A percentile compares a stretch with the other conserved stretches of the same genome.
Conservation (phyloP, 2,797 vertebrate species). For the Spinus pinus region DNA sequence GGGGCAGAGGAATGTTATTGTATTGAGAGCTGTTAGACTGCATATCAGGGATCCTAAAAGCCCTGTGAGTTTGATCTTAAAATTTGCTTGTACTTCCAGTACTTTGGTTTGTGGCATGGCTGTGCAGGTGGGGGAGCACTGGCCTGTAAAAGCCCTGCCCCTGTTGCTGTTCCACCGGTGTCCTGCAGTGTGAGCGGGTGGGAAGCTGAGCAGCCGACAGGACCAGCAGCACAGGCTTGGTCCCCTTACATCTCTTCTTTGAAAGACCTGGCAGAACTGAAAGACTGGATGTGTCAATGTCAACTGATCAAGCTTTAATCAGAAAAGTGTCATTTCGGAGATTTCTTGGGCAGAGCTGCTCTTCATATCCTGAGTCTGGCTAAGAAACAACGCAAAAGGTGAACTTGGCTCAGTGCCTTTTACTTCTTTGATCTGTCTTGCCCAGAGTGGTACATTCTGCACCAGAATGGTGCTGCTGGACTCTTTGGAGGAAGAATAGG, state of each 20-base stretch:
- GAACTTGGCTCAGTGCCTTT: neutral
- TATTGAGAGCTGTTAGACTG: neutral
- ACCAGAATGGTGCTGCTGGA: neutral
- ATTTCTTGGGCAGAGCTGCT: neutral
- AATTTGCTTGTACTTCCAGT: neutral
- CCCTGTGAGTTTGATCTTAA: neutral
- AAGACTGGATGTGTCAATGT: neutral
- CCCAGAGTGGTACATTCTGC: neutral
- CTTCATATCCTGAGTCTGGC: neutral
- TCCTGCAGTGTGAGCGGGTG: rapidly evolving
- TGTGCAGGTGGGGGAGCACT: neutral
- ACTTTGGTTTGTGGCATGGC: neutral
- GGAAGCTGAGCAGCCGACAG: rapidly evolving
- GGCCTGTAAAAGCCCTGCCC: neutral
- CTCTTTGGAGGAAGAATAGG: neutral
- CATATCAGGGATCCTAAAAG: neutral
- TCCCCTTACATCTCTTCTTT: neutral
- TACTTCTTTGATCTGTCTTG: neutral
- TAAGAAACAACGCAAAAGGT: neutral
- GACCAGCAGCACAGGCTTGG: neutral
- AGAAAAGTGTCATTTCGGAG: neutral
- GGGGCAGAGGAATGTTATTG: neutral
- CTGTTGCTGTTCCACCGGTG: neutral
- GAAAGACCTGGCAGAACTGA: neutral
- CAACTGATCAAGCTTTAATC: neutral